Evolutionary conservation across 2,888 invertebrate genomes (phyloP), one percentile per base, ranked within the genome.

Genomic region (Drosophila trichaetosa): DNA sequence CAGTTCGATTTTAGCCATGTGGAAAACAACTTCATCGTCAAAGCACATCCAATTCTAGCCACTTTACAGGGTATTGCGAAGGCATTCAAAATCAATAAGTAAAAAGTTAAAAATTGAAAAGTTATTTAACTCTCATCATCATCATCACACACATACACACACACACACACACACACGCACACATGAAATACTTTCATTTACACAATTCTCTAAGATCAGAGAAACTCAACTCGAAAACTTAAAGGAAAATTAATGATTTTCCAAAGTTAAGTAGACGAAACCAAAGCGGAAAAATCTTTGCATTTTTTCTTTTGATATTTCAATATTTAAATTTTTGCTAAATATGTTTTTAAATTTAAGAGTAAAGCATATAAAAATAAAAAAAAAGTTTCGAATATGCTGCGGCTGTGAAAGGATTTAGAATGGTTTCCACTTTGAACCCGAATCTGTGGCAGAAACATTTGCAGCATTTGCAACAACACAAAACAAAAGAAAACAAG

Each of bases 101-200:
- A 29, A 46, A 48, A 52, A n/a, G n/a, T n/a, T n/a, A n/a, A n/a
- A 24, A 61, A 52, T 64, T 29, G 49, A 40, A 51, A 27, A 38
- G 16, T 40, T 24, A n/a, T 13, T 10, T 16, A 10, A 27, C 42
- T 42, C 24, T 33, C 31, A 60, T 31, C 29, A 18, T 6, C 29
- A 36, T 27, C 27, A 27, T 27, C 24, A 58, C 38, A 54, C 38
- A 3, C 33, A 7, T 24, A 18, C 27, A 57, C 16, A 21, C 24
- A 33, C 38, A 56, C 54, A 1, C 52, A 21, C 36, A 18, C 27
- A 57, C 31, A 33, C 33, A 24, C 31, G 21, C 58, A 21, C 13
- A 4, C 16, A 16, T 46, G 33, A 31, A 27, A 49, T 34, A 8
- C 34, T 21, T 40, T 1, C n/a, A 1, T 10, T 40, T 21, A 10